phyloP scores from a whole-genome alignment of 1,140 invertebrate species.

The Drosophila simulans region DNA sequence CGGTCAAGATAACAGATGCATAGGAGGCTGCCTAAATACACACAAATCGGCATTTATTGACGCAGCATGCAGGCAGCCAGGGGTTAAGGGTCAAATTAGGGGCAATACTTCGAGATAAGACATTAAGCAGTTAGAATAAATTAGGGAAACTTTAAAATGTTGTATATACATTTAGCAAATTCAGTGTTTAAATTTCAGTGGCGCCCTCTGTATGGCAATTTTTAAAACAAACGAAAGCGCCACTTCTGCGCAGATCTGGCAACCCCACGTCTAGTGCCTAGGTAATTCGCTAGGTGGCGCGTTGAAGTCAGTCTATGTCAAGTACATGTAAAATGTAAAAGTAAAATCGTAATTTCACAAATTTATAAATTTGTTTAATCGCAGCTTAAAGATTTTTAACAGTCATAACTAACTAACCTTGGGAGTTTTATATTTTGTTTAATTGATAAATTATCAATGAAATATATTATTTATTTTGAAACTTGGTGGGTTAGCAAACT shows the following conservation, averaged over 20 bases:
- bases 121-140: not conserved
- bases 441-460: too few relatives aligned
- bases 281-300: not conserved
- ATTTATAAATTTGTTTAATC: not conserved
- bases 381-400: too few relatives aligned
- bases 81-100: slow-evolving; percentile 26
- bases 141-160: not conserved
- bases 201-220: slow-evolving; percentile 1
- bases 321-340: not conserved
- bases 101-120: slow-evolving; percentile 1
- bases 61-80: slow-evolving; percentile 13
- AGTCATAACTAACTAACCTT: too few relatives aligned
- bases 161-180: not conserved
- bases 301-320: not conserved
- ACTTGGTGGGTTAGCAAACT: not conserved
- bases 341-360: not conserved
- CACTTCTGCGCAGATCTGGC: slow-evolving; percentile 1
- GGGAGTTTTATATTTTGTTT: too few relatives aligned
- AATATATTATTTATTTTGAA: not conserved
- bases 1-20: slow-evolving; percentile 37
- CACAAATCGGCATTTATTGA: slow-evolving; percentile 16
- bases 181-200: not conserved
- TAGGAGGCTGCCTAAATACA: slow-evolving; percentile 23
- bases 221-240: not conserved
- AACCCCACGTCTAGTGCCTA: not conserved